Evolutionary conservation across 2,888 invertebrate species (phyloP).

Genomic region (Lissocephala sabroskyi): DNA sequence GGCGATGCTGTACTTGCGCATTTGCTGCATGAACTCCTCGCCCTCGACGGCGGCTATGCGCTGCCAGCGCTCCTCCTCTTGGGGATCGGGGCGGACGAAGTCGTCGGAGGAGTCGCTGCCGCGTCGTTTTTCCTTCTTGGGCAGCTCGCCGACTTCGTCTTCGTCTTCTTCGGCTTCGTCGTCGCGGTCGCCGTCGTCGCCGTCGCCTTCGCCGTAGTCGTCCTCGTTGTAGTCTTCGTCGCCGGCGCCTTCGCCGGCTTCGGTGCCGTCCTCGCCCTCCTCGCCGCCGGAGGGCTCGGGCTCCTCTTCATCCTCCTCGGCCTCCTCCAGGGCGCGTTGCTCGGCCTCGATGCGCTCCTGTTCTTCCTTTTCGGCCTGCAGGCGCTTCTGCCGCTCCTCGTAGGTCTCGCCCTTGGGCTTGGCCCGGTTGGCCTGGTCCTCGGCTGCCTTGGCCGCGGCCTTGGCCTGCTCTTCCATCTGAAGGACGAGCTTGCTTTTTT

Average conservation of each 20-base stretch:
- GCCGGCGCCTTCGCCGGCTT: slow-evolving; percentile 48
- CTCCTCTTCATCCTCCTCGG: slow-evolving; percentile 47
- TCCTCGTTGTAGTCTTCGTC: slow-evolving; percentile 43
- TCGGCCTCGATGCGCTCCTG: slow-evolving; percentile 65
- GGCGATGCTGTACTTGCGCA: slow-evolving; percentile 68
- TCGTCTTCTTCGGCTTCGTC: slow-evolving; percentile 42
- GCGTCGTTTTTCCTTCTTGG: slow-evolving; percentile 50
- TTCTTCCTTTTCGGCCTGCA: slow-evolving; percentile 67
- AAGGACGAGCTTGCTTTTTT: slow-evolving; percentile 69
- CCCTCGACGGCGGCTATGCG: slow-evolving; percentile 69
- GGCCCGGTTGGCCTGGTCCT: slow-evolving; percentile 64
- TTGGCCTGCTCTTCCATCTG: slow-evolving; percentile 71
- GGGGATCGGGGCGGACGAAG: slow-evolving; percentile 67
- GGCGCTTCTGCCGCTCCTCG: slow-evolving; percentile 68
- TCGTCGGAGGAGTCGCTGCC: slow-evolving; percentile 69
- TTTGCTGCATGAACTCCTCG: slow-evolving; percentile 69
- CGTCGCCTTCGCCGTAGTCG: slow-evolving; percentile 30
- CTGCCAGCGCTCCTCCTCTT: slow-evolving; percentile 69
- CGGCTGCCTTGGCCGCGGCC: slow-evolving; percentile 68
- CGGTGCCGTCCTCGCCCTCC: slow-evolving; percentile 43
- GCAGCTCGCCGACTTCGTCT: slow-evolving; percentile 49
- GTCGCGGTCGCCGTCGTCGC: slow-evolving; percentile 34
- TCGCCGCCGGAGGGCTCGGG: slow-evolving; percentile 49
- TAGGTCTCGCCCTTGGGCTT: slow-evolving; percentile 67
- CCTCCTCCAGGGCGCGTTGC: slow-evolving; percentile 58